These are phyloP conservation scores for Actias luna DNA, from an alignment of 2,888 invertebrate genomes.

Conservation along the genomic window DNA sequence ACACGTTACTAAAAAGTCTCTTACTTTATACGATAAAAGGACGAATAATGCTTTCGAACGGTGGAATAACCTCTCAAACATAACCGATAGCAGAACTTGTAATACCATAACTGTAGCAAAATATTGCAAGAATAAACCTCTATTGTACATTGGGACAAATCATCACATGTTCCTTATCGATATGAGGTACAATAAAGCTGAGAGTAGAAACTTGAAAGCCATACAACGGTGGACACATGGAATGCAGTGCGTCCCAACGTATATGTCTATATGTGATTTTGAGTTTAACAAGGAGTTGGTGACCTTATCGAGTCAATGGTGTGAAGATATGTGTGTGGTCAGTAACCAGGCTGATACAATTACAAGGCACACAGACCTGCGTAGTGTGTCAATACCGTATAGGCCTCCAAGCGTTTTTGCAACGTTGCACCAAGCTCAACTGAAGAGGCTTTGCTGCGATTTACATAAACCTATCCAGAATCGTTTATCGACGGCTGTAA, in stretches of 20 bases:
- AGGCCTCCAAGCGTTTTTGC: conserved; percentile 60
- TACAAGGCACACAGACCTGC: conserved; percentile 37
- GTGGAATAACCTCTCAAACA: conserved; percentile 46
- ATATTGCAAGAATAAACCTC: conserved; percentile 48
- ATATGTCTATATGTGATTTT: conserved; percentile 57
- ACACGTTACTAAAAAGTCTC: conserved; percentile 48
- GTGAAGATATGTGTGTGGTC: conserved; percentile 65
- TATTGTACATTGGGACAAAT: conserved; percentile 59
- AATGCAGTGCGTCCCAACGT: conserved; percentile 74
- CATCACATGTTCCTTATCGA: conserved; percentile 69
- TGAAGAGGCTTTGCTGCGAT: conserved; percentile 54
- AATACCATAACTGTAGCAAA: conserved; percentile 56
- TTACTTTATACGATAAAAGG: conserved; percentile 70
- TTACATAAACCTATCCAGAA: conserved; percentile 53
- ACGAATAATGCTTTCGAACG: conserved; percentile 45
- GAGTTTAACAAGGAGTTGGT: conserved; percentile 61
- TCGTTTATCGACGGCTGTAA: conserved; percentile 56
- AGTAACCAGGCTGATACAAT: conserved; percentile 53
- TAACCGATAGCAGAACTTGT: conserved; percentile 55
- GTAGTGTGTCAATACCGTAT: conserved; percentile 57
- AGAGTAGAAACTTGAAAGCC: conserved; percentile 44
- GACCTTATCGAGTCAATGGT: conserved; percentile 68
- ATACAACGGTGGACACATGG: conserved; percentile 82
- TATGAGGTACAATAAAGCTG: conserved; percentile 46
- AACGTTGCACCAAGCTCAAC: conserved; percentile 52